Evolutionary conservation across 2,888 invertebrate species (phyloP), one percentile per base, ranked within the genome.

Genomic region (Syrphus vitripennis): DNA sequence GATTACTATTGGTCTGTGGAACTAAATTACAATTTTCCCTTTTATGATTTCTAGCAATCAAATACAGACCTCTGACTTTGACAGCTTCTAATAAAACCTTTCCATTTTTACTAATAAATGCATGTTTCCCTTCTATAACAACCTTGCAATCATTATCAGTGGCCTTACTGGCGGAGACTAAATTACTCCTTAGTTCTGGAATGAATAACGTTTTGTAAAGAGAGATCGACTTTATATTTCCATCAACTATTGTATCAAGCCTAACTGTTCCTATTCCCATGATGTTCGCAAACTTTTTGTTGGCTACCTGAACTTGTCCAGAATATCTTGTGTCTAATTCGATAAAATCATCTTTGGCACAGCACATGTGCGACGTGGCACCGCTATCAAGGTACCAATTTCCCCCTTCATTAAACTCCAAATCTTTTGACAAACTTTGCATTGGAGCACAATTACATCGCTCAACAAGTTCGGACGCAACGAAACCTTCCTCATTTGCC

Each of bases 251-350:
- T 63, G 63, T 63, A 12, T 63, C 26, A 24, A 63, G 63, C 26
- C n/a, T 63, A 0, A 63, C 42, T 26, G 63, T 42, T 42, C 63
- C 40, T 42, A 45, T 63, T 63, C 63, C 63, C 42, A n/a, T 45
- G 24, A 63, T 63, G 26, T 45, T 26, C 14, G 42, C 40, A 42
- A 26, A 63, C 63, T 63, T 63, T 63, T 63, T 63, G n/a, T n/a
- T n/a, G n/a, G n/a, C n/a, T n/a, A n/a, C n/a, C n/a, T n/a, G n/a
- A n/a, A n/a, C n/a, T n/a, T n/a, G n/a, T n/a, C n/a, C n/a, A n/a
- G n/a, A n/a, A n/a, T n/a, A n/a, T n/a, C n/a, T n/a, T n/a, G n/a
- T n/a, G n/a, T n/a, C n/a, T n/a, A n/a, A n/a, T n/a, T n/a, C n/a
- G n/a, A n/a, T n/a, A n/a, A n/a, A n/a, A n/a, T n/a, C n/a, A n/a